Percentiles rank a stretch among this genome's conserved stretches.
Conservation (phyloP, 2,797 vertebrate genomes). For the Epinephelus malabaricus region DNA sequence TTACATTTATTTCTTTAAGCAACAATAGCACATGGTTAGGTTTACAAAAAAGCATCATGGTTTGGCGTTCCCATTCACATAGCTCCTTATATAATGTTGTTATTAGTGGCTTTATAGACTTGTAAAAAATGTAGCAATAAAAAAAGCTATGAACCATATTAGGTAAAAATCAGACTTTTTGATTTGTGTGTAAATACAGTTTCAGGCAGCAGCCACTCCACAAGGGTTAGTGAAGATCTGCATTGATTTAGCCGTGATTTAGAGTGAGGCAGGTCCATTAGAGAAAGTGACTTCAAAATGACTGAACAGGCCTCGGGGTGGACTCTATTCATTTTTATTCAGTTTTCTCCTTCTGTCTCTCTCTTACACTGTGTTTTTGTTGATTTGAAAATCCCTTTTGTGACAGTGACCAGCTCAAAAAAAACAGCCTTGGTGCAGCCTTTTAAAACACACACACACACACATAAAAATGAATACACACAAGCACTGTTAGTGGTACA, state of each 20-base stretch:
- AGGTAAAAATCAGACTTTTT: too few species aligned
- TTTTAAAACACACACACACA: background rate
- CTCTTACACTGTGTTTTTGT: conserved; percentile 9
- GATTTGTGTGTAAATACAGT: conserved; percentile 11
- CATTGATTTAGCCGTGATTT: conserved; percentile 49
- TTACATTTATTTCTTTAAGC: too few species aligned
- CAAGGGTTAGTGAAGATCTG: conserved; percentile 20
- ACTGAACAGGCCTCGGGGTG: conserved; percentile 29
- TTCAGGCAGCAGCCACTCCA: conserved; percentile 1
- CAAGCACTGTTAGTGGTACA: background rate
- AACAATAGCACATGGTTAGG: too few species aligned
- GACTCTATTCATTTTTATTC: conserved; percentile 18
- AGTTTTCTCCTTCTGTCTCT: background rate
- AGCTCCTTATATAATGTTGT: too few species aligned
- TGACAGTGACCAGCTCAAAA: conserved; percentile 28
- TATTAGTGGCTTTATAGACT: too few species aligned
- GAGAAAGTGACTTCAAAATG: conserved; percentile 49
- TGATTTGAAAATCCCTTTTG: conserved; percentile 34
- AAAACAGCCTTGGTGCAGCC: conserved; percentile 21
- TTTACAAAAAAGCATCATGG: too few species aligned
- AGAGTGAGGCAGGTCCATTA: conserved; percentile 43
- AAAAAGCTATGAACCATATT: too few species aligned
- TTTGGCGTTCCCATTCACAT: too few species aligned
- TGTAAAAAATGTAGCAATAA: too few species aligned
- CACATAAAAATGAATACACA: background rate